Evolutionary conservation across 2,888 invertebrate genomes (phyloP).

Genomic region (Dorcus parallelipipedus): DNA sequence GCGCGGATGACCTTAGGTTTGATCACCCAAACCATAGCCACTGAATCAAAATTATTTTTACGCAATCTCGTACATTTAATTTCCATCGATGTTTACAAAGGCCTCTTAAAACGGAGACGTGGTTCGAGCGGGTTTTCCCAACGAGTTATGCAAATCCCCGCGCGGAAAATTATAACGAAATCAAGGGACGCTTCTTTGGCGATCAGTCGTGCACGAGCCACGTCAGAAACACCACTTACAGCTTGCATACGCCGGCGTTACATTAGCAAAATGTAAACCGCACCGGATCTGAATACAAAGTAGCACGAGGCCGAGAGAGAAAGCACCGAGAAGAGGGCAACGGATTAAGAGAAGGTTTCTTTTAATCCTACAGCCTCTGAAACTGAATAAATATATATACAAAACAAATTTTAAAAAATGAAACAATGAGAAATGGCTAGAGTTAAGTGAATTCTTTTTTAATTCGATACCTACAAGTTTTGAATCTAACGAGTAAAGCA

Average conservation of each 20-base stretch:
- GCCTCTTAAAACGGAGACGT: too few species aligned
- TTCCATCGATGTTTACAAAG: too few species aligned
- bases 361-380: too few species aligned
- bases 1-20: too few species aligned
- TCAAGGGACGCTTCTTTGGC: conserved; percentile 19
- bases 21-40: too few species aligned
- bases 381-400: too few species aligned
- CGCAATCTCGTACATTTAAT: too few species aligned
- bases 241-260: conserved; percentile 45
- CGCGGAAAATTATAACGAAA: conserved; percentile 11
- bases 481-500: background rate
- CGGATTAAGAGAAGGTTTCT: background rate
- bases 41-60: too few species aligned
- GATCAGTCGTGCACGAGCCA: conserved; percentile 41
- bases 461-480: background rate
- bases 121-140: background rate
- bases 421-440: too few species aligned
- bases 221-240: conserved; percentile 49
- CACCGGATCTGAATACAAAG: conserved; percentile 35
- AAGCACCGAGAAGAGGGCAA: background rate
- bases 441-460: too few species aligned
- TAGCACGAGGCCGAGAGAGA: background rate
- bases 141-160: conserved; percentile 12
- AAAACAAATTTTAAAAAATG: too few species aligned
- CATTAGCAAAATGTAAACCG: conserved; percentile 43